Base-by-base conservation (phyloP, 2,888 invertebrate genomes). In the Tiliacea aurago region DNA sequence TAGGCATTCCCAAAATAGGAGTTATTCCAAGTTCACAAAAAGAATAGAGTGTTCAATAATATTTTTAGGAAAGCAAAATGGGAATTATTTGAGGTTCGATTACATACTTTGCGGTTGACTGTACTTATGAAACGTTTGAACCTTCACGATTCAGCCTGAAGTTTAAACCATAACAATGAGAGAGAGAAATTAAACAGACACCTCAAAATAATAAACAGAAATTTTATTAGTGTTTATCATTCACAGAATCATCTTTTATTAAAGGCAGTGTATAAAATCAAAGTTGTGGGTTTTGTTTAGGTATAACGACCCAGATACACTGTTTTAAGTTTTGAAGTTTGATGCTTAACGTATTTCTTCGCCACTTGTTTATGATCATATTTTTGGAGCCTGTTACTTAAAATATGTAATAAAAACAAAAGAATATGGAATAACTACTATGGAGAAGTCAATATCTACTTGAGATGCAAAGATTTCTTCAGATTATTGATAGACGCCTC, bases 91-190 rank as follows among this genome's bases (percentile, higher is more conserved):
- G 5, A 20, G 0, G 33, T 1, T 15, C 10, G 10, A 33, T 33
- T 0, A 33, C 49, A 33, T 33, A 10, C 47, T n/a, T 49, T n/a
- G 51, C 37, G 11, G 37, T 33, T 11, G 51, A 37, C 51, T 64
- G 51, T 51, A 51, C 51, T 7, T 28, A 65, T 66, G 59, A 66
- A 83, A 28, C 70, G 55, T 73, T 73, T 79, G 53, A 83, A 61
- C 41, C 56, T 59, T n/a, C 20, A 41, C 79, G 74, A 64, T 59
- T 67, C 80, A 74, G 15, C 5, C 20, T 51, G 61, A 65, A 70
- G 71, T 73, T 62, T 70, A 61, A 85, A 84, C 66, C 74, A 86
- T 76, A 88, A 88, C 87, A 88, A 86, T 84, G 61, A 76, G 86
- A 88, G 75, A 76, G 61, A 76, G 86, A 88, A 76, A 76, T 69